Base-by-base conservation (phyloP, 64 coral and sea anemone species). In the Platygyra sinensis region DNA sequence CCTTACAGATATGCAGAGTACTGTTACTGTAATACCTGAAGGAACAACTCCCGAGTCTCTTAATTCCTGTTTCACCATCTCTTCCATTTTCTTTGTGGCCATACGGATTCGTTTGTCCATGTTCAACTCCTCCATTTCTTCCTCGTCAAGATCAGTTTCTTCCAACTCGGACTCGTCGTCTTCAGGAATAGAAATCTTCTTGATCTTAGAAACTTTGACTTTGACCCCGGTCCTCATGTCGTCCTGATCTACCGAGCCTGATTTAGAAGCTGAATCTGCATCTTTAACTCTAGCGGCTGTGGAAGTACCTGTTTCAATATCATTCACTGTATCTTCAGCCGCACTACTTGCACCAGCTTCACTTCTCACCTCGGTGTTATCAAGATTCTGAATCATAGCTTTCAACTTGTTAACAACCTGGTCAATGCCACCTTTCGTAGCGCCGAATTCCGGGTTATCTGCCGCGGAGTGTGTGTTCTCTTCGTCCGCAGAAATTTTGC, bases 31-130 rank as follows among this genome's bases (percentile, higher is more conserved):
- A 39, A n/a, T 72, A 97, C 95, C 95, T 91, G 86, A 89, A 19
- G 95, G 95, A 20, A 84, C 75, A 17, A 97, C 82, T 69, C 95
- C 95, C 39, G 92, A 92, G 72, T 93, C 80, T 65, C 87, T 88
- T 20, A 97, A 67, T 12, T 97, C 91, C 52, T 97, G 65, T 69
- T 97, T 94, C 4, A 97, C 95, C 88, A 97, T 82, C 32, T 61
- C 88, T 27, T 97, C 95, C 95, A 97, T 97, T 73, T 74, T 93
- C 82, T 90, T 89, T 8, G 95, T 93, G 22, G 91, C 95, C 27
- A n/a, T 67, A 60, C 82, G 86, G 10, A 97, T 52, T 31, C 88
- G 75, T 63, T 75, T 85, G 27, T 97, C 88, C 28, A 93, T 87
- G 31, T 52, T 79, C 13, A 86, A 80, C 57, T 91, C 95, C 5